phyloP scores from a whole-genome alignment of 2,113 vertebrate genomes.

The Colinus virginianus region DNA sequence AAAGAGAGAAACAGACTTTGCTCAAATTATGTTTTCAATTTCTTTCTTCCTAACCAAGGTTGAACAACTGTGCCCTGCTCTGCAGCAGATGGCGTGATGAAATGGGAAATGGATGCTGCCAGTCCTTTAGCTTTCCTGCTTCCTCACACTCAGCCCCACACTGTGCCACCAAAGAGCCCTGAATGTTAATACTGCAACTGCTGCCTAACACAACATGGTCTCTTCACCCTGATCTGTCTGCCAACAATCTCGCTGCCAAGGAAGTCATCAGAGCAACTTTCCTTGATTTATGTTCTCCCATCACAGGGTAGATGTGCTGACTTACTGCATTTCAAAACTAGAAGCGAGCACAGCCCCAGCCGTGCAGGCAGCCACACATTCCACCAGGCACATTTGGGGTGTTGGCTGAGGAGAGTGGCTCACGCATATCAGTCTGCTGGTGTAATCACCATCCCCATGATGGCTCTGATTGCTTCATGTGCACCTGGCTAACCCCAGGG shows the following conservation, averaged over 20 bases:
- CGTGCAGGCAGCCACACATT: background rate
- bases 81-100: background rate
- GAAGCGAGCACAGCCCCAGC: rapidly evolving
- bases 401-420: background rate
- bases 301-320: rapidly evolving
- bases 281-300: background rate
- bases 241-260: background rate
- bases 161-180: background rate
- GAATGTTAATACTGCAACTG: background rate
- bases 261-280: background rate
- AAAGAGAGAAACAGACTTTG: background rate
- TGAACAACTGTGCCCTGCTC: background rate
- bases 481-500: background rate
- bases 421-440: background rate
- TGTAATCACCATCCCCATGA: background rate
- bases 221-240: background rate
- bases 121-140: background rate
- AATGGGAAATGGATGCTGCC: background rate
- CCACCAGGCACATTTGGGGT: background rate
- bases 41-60: background rate
- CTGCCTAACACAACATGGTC: background rate
- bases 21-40: background rate
- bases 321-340: background rate
- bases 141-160: background rate
- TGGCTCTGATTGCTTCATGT: background rate